Conservation (phyloP, 2,888 invertebrate species). For the Aleiodes leptofemur region DNA sequence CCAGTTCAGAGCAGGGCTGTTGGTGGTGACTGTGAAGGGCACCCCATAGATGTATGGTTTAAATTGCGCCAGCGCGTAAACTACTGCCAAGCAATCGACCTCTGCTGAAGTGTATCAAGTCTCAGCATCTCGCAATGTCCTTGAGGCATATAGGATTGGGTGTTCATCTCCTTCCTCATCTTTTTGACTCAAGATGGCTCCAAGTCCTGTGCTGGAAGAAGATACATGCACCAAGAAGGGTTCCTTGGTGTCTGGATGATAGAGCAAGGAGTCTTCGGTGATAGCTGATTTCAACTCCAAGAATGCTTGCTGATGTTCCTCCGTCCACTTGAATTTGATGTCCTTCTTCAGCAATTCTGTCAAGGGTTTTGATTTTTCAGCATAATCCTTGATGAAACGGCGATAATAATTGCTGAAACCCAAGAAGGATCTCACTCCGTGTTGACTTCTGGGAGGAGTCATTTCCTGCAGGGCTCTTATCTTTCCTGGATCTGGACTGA, state of each 20-base stretch:
- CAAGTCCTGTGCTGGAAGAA: neutral
- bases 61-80: constrained; percentile 13
- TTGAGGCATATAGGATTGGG: constrained; percentile 19
- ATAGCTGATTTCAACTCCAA: constrained; percentile 43
- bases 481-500: constrained; percentile 58
- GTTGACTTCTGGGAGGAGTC: constrained; percentile 38
- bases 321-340: constrained; percentile 47
- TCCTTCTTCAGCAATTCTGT: constrained; percentile 56
- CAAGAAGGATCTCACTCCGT: constrained; percentile 54
- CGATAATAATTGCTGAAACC: constrained; percentile 58
- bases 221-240: constrained; percentile 57
- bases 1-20: no score
- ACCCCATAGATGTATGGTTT: constrained; percentile 34
- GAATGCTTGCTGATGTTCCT: constrained; percentile 46
- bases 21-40: no score
- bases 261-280: constrained; percentile 43
- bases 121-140: constrained; percentile 16
- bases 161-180: constrained; percentile 20
- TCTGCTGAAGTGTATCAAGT: constrained; percentile 31
- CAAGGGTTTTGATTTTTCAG: constrained; percentile 55
- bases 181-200: constrained; percentile 4
- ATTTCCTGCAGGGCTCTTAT: constrained; percentile 47
- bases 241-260: constrained; percentile 63
- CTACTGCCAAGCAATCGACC: constrained; percentile 24
- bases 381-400: constrained; percentile 56